Base-by-base conservation (phyloP, 2,797 vertebrate species). In the Smutsia gigantea region DNA sequence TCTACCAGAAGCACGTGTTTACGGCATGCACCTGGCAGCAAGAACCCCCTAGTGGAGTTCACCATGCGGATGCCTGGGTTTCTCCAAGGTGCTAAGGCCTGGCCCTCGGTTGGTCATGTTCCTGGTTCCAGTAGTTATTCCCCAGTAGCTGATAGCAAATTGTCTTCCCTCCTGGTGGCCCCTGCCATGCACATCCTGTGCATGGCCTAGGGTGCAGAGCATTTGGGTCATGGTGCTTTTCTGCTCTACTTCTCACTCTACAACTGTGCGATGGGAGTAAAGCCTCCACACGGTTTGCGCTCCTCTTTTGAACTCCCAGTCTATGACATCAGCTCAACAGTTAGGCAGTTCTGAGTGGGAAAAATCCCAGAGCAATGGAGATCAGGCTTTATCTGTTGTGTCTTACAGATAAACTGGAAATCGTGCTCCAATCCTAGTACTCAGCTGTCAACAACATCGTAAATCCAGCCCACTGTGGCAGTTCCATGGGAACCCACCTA, bases 141-240 rank as follows among this genome's bases (percentile, higher is more conserved):
- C 10, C 29, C 29, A 10, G 1, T 14, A 46, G n/a, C 18, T 39
- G 25, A 17, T 31, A 42, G 55, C 42, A 25, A 51, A 34, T 29
- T 15, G 27, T 29, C 74, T 31, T 57, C 55, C 21, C 29, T 71
- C 39, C 39, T 0, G 3, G 13, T 46, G 42, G 6, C 63, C 53
- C 13, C 34, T 21, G 3, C 3, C 12, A 6, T 11, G 19, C 23
- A 7, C 4, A 9, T 15, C 4, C 27, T 23, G 31, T 23, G 21
- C 3, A 0, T 9, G 15, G 4, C 49, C 29, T 39, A 5, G 9
- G 9, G 4, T 29, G 57, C 27, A 42, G 19, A 53, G 15, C 13
- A 10, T 14, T 12, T 4, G 7, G 21, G 5, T 34, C 37, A 3
- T 0, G 29, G 23, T 1, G 15, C 87, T n/a, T 49, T 61, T 5